Base-by-base conservation (phyloP, 2,113 vertebrate genomes). In the Peromyscus californicus region DNA sequence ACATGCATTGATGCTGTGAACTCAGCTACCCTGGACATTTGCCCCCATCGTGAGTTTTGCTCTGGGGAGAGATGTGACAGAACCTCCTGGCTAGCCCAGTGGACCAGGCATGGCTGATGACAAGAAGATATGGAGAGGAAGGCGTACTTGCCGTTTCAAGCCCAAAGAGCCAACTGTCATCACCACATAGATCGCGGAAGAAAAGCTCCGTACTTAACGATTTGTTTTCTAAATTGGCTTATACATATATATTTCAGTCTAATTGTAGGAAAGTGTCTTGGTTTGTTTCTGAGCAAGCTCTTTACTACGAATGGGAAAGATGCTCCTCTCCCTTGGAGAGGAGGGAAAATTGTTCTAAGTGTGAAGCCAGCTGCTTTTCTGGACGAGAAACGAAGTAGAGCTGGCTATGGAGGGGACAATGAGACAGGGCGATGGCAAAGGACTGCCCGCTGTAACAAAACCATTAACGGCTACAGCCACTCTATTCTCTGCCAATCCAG, bases 401-500 rank as follows among this genome's bases (percentile, higher is more conserved):
- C 94, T 94, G 93, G 90, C 67, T 31, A 45, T 90, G 95, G 97
- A 97, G 93, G 95, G 92, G 75, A 97, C 89, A 94, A 83, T 1
- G 88, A 97, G 91, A 96, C 5, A 61, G 57, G 83, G 94, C 90
- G 97, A 97, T 0, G 70, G 96, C 70, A 76, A 86, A 67, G 84
- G 97, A 98, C 98, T 94, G 98, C 97, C 96, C 95, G 84, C 92
- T 94, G 72, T 88, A 97, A 98, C 1, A 42, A 95, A 96, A 98
- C 96, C 51, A 21, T 85, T 75, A 97, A 89, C 7, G 96, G 97
- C 97, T 96, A 97, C 90, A 97, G 98, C 93, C 98, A 98, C 96
- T 97, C 97, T 97, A 96, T 90, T 98, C 97, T 98, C 97, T 97
- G 98, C 98, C 97, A 98, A 97, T 99, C 98, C 98, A 98, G 98